A percentile compares a stretch with the other conserved stretches of the same genome.
phyloP scores from a whole-genome alignment of 2,113 vertebrate species.

The Forbesichthys papilliferus region DNA sequence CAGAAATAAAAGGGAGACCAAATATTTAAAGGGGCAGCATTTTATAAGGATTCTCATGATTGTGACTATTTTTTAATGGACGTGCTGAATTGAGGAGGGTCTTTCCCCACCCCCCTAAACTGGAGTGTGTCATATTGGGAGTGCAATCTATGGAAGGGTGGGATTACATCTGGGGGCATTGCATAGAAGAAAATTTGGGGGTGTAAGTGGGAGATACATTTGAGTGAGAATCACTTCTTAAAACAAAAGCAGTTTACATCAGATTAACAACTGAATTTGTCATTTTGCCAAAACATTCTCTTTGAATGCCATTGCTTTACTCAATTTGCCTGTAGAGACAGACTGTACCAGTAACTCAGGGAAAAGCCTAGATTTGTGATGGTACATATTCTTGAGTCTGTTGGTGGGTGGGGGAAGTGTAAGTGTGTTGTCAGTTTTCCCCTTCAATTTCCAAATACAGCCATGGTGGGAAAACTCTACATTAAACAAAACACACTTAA shows the following conservation, averaged over 20 bases:
- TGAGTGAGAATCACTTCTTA: neutral
- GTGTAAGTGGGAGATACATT: neutral
- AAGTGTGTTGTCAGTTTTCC: constrained; percentile 25
- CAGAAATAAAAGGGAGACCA: constrained; percentile 30
- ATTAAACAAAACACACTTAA: constrained; percentile 41
- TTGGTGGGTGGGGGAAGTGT: neutral
- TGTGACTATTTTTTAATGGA: constrained; percentile 16
- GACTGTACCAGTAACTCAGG: constrained; percentile 12
- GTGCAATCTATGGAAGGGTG: constrained; percentile 51
- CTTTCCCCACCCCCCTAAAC: constrained; percentile 23
- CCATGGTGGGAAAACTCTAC: constrained; percentile 21
- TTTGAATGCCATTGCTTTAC: constrained; percentile 52
- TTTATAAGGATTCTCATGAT: constrained; percentile 51
- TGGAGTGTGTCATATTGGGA: constrained; percentile 75
- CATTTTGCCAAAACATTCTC: constrained; percentile 54
- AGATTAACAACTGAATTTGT: constrained; percentile 27
- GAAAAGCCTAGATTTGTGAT: constrained; percentile 16
- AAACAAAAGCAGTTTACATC: constrained; percentile 29
- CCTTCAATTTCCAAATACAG: constrained; percentile 21
- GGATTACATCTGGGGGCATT: constrained; percentile 32
- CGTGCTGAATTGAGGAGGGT: constrained; percentile 17
- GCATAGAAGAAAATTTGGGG: constrained; percentile 41
- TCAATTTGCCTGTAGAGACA: constrained; percentile 20
- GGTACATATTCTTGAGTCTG: constrained; percentile 33
- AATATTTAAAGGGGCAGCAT: constrained; percentile 70